Conservation (phyloP, 2,888 invertebrate species). For the Flexamia atlantica region DNA sequence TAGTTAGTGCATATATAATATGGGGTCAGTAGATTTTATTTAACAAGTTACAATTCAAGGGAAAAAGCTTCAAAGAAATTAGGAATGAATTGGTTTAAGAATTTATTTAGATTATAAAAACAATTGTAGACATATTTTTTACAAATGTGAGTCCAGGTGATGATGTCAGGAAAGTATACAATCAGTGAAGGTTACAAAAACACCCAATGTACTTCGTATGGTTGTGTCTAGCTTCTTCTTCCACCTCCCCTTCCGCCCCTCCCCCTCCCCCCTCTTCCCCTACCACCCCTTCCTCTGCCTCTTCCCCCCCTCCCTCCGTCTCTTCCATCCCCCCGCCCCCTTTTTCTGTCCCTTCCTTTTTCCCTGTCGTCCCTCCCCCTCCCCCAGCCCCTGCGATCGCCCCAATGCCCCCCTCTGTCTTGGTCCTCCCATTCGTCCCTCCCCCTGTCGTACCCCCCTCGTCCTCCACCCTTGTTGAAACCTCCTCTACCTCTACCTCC, state of each 20-base stretch:
- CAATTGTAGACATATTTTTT: too few species aligned
- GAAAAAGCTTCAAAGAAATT: too few species aligned
- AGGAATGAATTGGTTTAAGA: too few species aligned
- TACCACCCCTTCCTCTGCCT: background rate
- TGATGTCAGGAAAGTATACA: background rate
- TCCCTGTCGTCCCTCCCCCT: background rate
- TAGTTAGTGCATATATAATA: too few species aligned
- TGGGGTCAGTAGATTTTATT: too few species aligned
- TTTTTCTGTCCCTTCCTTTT: background rate
- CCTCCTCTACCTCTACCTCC: conserved; percentile 17
- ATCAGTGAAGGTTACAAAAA: background rate
- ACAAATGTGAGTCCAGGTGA: too few species aligned
- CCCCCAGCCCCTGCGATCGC: background rate
- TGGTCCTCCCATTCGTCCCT: background rate
- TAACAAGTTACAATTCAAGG: too few species aligned
- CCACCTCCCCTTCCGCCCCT: conserved; percentile 5
- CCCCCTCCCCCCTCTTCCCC: background rate
- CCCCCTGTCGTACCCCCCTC: background rate
- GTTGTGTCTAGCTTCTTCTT: background rate
- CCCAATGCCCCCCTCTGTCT: background rate
- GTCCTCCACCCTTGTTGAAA: background rate
- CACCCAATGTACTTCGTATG: background rate
- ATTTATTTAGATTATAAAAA: too few species aligned
- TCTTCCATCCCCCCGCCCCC: background rate
- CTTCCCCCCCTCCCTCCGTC: conserved; percentile 13